Percentiles rank a stretch among this genome's conserved stretches.
Conservation (phyloP, 1,140 invertebrate genomes). For the Bombus difficillimus region DNA sequence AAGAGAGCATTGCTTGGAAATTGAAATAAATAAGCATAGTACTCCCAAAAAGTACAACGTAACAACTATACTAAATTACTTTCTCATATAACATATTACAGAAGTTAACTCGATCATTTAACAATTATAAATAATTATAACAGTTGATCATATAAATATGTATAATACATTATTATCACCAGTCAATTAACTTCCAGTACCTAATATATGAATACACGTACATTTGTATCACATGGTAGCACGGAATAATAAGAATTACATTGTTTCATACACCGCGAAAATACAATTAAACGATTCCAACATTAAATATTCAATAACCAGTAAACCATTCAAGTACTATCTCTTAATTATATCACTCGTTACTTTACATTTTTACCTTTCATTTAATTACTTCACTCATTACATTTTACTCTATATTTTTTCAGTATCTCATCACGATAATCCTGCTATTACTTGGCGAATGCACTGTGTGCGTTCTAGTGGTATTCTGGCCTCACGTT, state of each 20-base stretch:
- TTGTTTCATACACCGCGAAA: background rate
- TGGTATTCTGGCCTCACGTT: constrained; percentile 91
- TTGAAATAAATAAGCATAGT: background rate
- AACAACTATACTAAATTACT: background rate
- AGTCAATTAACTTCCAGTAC: background rate
- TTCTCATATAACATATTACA: too few species aligned
- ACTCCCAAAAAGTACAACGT: background rate
- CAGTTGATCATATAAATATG: background rate
- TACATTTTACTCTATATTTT: constrained; percentile 7
- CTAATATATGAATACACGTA: background rate
- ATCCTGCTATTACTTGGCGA: constrained; percentile 88
- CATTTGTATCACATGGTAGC: background rate
- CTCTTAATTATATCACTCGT: background rate
- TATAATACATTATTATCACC: background rate
- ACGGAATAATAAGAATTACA: background rate
- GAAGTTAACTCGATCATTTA: background rate
- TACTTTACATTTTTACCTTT: background rate
- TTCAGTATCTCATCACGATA: constrained; percentile 89
- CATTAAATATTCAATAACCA: background rate
- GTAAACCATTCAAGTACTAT: background rate
- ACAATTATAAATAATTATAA: background rate
- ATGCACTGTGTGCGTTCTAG: constrained; percentile 88
- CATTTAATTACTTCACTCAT: background rate
- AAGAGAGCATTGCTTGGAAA: background rate
- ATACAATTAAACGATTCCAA: background rate